Base-by-base conservation (phyloP, 1,140 invertebrate species). In the Bradysia coprophila region DNA sequence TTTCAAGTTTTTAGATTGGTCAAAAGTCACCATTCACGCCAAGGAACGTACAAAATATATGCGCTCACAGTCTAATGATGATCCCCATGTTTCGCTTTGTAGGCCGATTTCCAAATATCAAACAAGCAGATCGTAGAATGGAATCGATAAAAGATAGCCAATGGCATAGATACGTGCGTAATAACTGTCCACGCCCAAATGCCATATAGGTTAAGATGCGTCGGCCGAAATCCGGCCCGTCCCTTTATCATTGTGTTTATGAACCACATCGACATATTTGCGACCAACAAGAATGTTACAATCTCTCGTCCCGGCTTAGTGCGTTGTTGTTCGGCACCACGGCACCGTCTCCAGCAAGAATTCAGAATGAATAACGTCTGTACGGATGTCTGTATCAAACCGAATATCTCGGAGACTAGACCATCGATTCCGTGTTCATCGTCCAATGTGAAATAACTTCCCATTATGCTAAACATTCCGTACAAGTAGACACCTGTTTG, bases 111-210 rank as follows among this genome's bases (percentile, higher is more conserved):
- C 92, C 91, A 96, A 19, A 95, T 90, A 62, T 96, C 92, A 54
- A 92, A 94, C 1, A 96, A 69, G 55, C 91, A 95, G 41, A 95
- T 92, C 1, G 90, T 91, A 0, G 87, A 91, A 61, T 95, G 86
- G 62, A 94, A 90, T 11, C 85, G 65, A 58, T 85, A 88, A 61
- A 89, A 90, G 42, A 90, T 89, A 1, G 81, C 76, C 22, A 90
- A 65, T 0, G 85, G 86, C 71, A 86, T 82, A 1, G 81, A 82
- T 0, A 87, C 73, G 55, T 86, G 81, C 0, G 79, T 84, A 40
- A 91, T 86, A 45, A 89, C 84, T 0, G 81, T 85, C 85, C 85
- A 90, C 0, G 71, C 82, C 81, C 76, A 89, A 2, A 73, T 72
- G 2, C 82, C 84, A 50, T 81, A 88, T 57, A 88, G 87, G 21